phyloP scores from a whole-genome alignment of 2,888 invertebrate species.

The Aleiodes alternator region DNA sequence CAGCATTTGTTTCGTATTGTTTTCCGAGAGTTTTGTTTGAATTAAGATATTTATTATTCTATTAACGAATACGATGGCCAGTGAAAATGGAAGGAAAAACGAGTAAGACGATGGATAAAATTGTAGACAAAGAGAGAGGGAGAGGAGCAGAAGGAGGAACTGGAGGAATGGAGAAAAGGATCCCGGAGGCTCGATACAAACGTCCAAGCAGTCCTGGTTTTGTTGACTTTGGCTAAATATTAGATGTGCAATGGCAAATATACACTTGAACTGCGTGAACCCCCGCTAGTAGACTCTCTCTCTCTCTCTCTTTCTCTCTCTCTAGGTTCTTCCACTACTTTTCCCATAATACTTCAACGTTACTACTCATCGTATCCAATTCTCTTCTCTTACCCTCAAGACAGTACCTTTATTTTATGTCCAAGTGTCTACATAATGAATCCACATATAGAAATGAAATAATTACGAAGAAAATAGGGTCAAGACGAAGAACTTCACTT shows the following conservation, averaged over 20 bases:
- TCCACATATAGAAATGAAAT: too few species aligned
- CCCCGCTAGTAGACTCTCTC: slow-evolving; percentile 47
- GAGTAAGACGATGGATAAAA: slow-evolving; percentile 40
- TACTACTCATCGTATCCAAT: slow-evolving; percentile 41
- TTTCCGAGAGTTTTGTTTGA: slow-evolving; percentile 28
- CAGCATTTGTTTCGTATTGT: slow-evolving; percentile 17
- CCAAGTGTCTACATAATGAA: not conserved
- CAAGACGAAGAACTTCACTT: slow-evolving; percentile 8
- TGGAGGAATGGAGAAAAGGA: slow-evolving; percentile 64
- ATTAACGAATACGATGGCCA: slow-evolving; percentile 62
- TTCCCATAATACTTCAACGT: slow-evolving; percentile 22
- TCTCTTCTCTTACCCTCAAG: slow-evolving; percentile 46
- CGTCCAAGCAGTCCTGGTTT: slow-evolving; percentile 56
- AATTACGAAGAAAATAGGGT: not conserved
- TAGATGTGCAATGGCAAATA: slow-evolving; percentile 71
- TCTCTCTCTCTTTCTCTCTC: slow-evolving; percentile 49
- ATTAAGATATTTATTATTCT: slow-evolving; percentile 70
- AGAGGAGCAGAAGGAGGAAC: slow-evolving; percentile 50
- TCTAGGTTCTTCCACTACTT: slow-evolving; percentile 47
- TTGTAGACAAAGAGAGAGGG: slow-evolving; percentile 49
- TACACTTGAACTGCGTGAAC: slow-evolving; percentile 66
- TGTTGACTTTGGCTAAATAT: slow-evolving; percentile 73
- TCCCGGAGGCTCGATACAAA: slow-evolving; percentile 66
- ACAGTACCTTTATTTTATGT: slow-evolving; percentile 39
- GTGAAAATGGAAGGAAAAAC: slow-evolving; percentile 42